These are phyloP conservation scores for Pelecanoides urinatrix DNA, from an alignment of 2,113 vertebrate genomes.

Conservation along the genomic window DNA sequence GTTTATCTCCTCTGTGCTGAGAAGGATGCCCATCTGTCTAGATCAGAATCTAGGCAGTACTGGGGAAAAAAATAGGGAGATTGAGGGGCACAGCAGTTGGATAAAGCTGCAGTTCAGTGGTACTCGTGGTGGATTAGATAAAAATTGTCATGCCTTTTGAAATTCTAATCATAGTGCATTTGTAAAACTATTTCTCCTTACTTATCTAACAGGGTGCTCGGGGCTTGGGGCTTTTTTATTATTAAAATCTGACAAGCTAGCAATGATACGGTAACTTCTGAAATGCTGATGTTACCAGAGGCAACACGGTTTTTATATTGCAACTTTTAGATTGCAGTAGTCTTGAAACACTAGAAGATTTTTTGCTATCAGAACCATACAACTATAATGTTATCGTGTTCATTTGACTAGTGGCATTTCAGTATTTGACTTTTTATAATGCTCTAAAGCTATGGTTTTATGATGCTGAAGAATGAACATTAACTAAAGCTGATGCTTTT, in stretches of 20 bases:
- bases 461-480: neutral
- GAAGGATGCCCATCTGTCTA: neutral
- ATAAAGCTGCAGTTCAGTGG: neutral
- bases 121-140: neutral
- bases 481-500: neutral
- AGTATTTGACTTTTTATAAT: neutral
- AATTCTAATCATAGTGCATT: neutral
- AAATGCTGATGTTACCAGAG: neutral
- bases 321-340: neutral
- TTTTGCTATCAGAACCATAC: neutral
- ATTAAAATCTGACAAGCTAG: neutral
- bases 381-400: neutral
- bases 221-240: neutral
- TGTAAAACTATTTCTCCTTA: neutral
- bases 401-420: neutral
- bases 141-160: neutral
- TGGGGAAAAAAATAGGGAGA: neutral
- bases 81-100: neutral
- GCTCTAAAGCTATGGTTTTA: neutral
- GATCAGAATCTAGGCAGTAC: neutral
- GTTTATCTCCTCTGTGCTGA: neutral
- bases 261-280: neutral
- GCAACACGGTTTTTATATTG: neutral
- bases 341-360: neutral
- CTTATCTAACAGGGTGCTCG: neutral